Base-by-base conservation (phyloP, 2,797 vertebrate species). In the Smutsia gigantea region DNA sequence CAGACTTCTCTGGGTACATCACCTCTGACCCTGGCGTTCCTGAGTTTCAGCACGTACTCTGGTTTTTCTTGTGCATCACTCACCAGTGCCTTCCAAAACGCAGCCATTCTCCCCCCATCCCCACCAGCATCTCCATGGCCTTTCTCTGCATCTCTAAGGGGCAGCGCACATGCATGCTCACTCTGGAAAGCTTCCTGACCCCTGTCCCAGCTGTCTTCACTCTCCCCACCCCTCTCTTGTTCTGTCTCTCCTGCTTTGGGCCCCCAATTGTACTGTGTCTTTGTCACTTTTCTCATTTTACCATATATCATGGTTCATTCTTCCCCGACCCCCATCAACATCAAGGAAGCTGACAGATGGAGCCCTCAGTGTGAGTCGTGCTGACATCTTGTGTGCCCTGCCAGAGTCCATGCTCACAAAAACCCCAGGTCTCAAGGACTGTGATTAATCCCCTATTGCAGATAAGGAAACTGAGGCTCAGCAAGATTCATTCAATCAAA, bases 41-140 rank as follows among this genome's bases (percentile, higher is more conserved):
- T n/a, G 4, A 27, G 1, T 42, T 6, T 42, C 29, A 7, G 39
- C 15, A n/a, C 21, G 11, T 46, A 11, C 46, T 46, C 46, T 46
- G 46, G 9, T 46, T 2, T 11, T 31, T 46, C 14, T 4, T 1
- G 7, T 8, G 4, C 1, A 0, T 53, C 15, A 31, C 15, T 2
- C 0, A 4, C 39, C 14, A 53, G 27, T 3, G 13, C 61, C 57
- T 23, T 18, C 5, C 18, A 37, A 27, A 17, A 39, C 7, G 14
- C 29, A 37, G 82, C 13, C 2, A 0, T 31, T 5, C 37, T 18
- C 49, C 19, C 4, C 39, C 37, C 4, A 4, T 5, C 15, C 64
- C 55, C 74, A 29, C 42, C 29, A 5, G 18, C 0, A 0, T 1
- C 5, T 19, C 19, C 9, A 0, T 1, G 12, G 19, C 19, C 4